Evolutionary conservation across 2,797 vertebrate species (phyloP).

Genomic region (Pogonophryne albipinna): DNA sequence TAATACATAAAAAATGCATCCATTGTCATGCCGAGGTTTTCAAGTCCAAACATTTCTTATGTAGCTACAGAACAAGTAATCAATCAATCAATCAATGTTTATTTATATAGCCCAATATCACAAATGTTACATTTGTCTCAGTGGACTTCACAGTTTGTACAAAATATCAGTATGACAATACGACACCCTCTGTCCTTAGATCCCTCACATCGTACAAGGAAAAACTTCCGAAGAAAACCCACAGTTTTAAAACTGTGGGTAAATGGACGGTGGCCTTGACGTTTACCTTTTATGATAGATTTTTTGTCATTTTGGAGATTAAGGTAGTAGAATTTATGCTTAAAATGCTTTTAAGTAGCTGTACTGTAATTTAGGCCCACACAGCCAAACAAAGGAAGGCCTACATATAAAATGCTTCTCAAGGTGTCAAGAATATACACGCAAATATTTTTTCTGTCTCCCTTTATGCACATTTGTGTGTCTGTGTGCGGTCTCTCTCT

Average conservation of each 20-base stretch:
- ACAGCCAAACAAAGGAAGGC: constrained; percentile 9
- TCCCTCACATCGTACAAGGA: too few relatives aligned
- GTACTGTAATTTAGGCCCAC: constrained; percentile 10
- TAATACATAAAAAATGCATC: neutral
- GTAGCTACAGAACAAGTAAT: neutral
- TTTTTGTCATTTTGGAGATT: neutral
- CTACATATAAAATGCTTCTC: constrained; percentile 29
- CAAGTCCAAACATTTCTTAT: neutral
- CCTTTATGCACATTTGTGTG: constrained; percentile 50
- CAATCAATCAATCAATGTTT: too few relatives aligned
- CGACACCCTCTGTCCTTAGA: too few relatives aligned
- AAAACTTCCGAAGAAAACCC: too few relatives aligned
- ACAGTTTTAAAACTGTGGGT: too few relatives aligned
- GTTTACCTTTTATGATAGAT: constrained; percentile 11
- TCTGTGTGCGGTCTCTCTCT: constrained; percentile 50
- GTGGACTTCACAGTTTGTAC: too few relatives aligned
- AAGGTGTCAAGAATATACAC: constrained; percentile 26
- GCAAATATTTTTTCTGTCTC: constrained; percentile 24
- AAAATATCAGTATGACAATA: too few relatives aligned
- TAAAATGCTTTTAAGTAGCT: neutral
- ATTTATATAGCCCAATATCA: too few relatives aligned
- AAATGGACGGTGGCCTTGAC: neutral
- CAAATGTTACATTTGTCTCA: too few relatives aligned
- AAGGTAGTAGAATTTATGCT: neutral
- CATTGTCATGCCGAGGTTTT: constrained; percentile 7